These are phyloP conservation scores for Ptiloglossa arizonensis DNA, from an alignment of 1,140 invertebrate genomes.

Conservation along the genomic window DNA sequence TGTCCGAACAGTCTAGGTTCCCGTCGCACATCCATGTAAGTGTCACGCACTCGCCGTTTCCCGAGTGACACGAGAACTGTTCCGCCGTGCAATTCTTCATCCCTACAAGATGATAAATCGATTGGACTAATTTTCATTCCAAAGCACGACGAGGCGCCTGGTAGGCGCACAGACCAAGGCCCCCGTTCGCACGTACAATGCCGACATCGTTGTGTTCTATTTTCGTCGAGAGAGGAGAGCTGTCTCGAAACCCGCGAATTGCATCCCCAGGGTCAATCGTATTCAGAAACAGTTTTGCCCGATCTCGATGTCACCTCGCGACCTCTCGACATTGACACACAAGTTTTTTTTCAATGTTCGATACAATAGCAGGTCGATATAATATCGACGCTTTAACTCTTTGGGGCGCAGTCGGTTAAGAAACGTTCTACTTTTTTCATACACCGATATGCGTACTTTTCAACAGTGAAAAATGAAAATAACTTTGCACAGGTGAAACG, in stretches of 20 bases:
- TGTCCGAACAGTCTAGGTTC: slow-evolving; percentile 92
- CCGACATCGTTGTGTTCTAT: slow-evolving; percentile 4
- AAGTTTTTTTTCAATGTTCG: no score
- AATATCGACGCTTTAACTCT: no score
- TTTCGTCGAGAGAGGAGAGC: slow-evolving; percentile 10
- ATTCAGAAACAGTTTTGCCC: not conserved
- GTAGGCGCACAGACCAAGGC: not conserved
- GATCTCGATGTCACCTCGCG: no score
- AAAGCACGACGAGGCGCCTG: slow-evolving; percentile 2
- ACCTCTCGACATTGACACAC: not conserved
- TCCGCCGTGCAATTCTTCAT: slow-evolving; percentile 91
- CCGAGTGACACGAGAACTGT: slow-evolving; percentile 91
- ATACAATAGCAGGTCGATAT: no score
- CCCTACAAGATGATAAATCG: slow-evolving; percentile 81
- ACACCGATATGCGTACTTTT: no score
- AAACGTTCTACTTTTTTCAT: no score
- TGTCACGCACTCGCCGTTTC: slow-evolving; percentile 92
- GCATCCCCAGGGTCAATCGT: slow-evolving; percentile 31
- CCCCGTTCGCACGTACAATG: not conserved
- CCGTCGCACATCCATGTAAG: slow-evolving; percentile 96
- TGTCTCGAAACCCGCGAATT: slow-evolving; percentile 9
- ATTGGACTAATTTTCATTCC: slow-evolving; percentile 37
- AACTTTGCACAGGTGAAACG: no score
- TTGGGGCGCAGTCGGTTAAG: no score
- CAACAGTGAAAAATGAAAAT: no score